Conservation (phyloP, 1,140 invertebrate species). For the Tenebrio molitor region DNA sequence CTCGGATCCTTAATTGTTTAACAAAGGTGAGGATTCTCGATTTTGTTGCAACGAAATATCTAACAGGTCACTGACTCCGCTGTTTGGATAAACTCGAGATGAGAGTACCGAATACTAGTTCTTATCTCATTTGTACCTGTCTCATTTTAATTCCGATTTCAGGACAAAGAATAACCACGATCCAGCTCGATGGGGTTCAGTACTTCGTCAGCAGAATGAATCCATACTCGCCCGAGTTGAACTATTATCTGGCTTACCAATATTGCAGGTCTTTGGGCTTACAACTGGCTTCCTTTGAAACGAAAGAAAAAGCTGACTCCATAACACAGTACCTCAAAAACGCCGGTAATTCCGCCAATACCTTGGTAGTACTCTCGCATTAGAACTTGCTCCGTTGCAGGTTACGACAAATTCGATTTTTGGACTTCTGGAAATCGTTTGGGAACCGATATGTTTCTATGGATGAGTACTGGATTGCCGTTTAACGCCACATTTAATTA, state of each 20-base stretch:
- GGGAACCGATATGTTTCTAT: slow-evolving; percentile 88
- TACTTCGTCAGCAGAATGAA: slow-evolving; percentile 91
- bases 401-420: slow-evolving; percentile 86
- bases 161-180: slow-evolving; percentile 88
- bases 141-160: slow-evolving; percentile 63
- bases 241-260: slow-evolving; percentile 89
- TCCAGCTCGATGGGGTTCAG: slow-evolving; percentile 86
- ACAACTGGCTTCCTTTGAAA: slow-evolving; percentile 87
- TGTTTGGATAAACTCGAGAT: slow-evolving; percentile 15
- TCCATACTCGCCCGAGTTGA: slow-evolving; percentile 87
- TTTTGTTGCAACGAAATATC: slow-evolving; percentile 28
- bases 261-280: slow-evolving; percentile 89
- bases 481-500: slow-evolving; percentile 90
- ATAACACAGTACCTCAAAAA: slow-evolving; percentile 86
- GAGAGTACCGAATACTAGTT: slow-evolving; percentile 32
- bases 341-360: slow-evolving; percentile 72
- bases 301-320: slow-evolving; percentile 86
- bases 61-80: slow-evolving; percentile 21
- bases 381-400: slow-evolving; percentile 63
- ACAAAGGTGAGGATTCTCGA: slow-evolving; percentile 17
- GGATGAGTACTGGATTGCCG: slow-evolving; percentile 90
- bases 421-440: slow-evolving; percentile 91
- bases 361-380: no score
- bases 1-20: slow-evolving; percentile 27
- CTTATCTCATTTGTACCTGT: slow-evolving; percentile 38